A percentile compares a stretch with the other conserved stretches of the same genome.
These are phyloP conservation scores for Pica pica DNA, from an alignment of 2,113 vertebrate genomes.

Conservation along the genomic window DNA sequence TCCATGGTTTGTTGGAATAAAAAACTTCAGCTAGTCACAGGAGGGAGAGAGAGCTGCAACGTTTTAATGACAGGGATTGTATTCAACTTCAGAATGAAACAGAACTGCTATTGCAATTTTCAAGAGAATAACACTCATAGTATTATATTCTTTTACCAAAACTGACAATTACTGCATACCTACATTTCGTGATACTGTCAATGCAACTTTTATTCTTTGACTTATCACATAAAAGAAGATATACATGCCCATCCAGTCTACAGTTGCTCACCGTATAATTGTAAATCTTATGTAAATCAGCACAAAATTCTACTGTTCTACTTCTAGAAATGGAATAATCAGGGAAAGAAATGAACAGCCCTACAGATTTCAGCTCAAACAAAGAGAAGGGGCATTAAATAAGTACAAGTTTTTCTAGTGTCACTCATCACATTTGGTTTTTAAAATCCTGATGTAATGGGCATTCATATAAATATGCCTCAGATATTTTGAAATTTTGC, in stretches of 20 bases:
- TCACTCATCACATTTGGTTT: background rate
- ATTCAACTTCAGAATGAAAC: background rate
- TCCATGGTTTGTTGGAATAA: background rate
- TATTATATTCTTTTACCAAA: background rate
- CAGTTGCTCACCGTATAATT: background rate
- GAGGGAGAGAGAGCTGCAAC: accelerated
- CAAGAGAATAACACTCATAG: background rate
- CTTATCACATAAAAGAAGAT: background rate
- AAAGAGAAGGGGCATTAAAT: background rate
- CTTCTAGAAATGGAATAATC: background rate
- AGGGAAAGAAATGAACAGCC: background rate
- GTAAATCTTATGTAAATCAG: background rate
- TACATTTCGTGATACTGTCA: background rate
- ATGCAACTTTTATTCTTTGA: background rate
- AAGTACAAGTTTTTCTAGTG: background rate
- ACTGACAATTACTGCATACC: background rate
- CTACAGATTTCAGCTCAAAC: background rate
- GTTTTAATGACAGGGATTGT: background rate
- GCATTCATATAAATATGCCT: background rate
- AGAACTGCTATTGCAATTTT: background rate
- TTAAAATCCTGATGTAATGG: background rate
- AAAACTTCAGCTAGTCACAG: background rate
- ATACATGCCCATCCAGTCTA: background rate
- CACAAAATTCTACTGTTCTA: background rate
- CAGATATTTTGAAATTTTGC: background rate